Percentiles rank a stretch among this genome's conserved stretches.
These are phyloP conservation scores for Chymomyza costata DNA, from an alignment of 1,140 invertebrate genomes.

Conservation along the genomic window DNA sequence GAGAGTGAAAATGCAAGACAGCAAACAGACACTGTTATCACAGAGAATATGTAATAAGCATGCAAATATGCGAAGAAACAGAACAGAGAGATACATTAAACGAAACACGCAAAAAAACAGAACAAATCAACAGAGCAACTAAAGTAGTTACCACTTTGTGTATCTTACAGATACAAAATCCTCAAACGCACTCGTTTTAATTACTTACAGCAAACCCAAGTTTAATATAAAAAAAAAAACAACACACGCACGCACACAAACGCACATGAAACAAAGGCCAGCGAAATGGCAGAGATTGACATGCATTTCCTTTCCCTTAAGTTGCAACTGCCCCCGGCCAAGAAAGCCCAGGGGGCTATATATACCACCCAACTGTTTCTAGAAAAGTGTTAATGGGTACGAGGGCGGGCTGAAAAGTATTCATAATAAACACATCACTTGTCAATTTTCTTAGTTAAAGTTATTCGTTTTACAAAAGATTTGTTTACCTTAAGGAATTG, in stretches of 20 bases:
- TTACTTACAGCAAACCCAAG: conserved; percentile 39
- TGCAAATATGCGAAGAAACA: conserved; percentile 42
- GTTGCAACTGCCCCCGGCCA: no score
- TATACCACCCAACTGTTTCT: no score
- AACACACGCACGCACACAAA: background rate
- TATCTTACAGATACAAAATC: conserved; percentile 39
- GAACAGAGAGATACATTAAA: conserved; percentile 29
- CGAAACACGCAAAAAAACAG: conserved; percentile 20
- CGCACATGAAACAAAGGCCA: no score
- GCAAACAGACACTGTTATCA: conserved; percentile 41
- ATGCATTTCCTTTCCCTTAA: no score
- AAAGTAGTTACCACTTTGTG: conserved; percentile 5
- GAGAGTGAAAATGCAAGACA: conserved; percentile 22
- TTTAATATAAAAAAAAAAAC: background rate
- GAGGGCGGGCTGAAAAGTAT: no score
- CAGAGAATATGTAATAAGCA: conserved; percentile 57
- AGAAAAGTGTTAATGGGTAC: no score
- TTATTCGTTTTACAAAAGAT: no score
- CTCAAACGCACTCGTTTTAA: conserved; percentile 42
- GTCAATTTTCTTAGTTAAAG: no score
- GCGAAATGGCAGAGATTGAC: no score
- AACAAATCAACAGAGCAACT: conserved; percentile 19
- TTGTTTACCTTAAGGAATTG: no score
- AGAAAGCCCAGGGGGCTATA: no score
- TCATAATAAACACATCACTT: no score